phyloP scores from a whole-genome alignment of 2,113 vertebrate genomes.

The Herpailurus yagouaroundi region DNA sequence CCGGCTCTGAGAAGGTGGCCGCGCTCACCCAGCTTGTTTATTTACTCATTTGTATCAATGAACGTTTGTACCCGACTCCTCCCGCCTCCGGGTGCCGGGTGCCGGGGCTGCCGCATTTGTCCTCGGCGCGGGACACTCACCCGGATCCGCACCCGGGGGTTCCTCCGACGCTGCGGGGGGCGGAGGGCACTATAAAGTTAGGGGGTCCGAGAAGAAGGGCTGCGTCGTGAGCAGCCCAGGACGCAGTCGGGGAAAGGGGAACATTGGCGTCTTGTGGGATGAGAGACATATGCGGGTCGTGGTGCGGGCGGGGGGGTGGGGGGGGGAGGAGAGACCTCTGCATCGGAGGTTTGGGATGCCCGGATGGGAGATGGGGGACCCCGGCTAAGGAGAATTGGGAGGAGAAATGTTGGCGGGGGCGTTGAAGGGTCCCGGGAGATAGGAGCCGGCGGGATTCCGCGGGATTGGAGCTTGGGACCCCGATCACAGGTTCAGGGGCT shows the following conservation, averaged over 20 bases:
- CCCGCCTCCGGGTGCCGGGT: background rate
- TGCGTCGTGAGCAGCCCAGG: background rate
- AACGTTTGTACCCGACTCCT: conserved; percentile 53
- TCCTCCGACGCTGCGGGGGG: background rate
- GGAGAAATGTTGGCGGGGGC: background rate
- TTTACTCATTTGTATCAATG: conserved; percentile 68
- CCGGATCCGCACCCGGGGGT: background rate
- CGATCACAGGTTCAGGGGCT: background rate
- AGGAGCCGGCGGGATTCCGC: background rate
- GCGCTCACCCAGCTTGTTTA: conserved; percentile 43
- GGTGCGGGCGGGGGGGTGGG: too few species aligned
- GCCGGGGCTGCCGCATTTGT: background rate
- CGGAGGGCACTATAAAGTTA: background rate
- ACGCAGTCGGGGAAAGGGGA: background rate
- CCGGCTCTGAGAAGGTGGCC: conserved; percentile 48
- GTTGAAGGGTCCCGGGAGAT: background rate
- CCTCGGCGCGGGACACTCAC: background rate
- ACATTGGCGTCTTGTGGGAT: background rate
- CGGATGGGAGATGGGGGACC: background rate
- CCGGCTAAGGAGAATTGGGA: background rate
- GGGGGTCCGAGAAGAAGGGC: background rate
- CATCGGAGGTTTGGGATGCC: background rate
- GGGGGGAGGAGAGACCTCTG: background rate
- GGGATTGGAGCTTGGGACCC: background rate
- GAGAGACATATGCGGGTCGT: background rate